A percentile compares a stretch with the other conserved stretches of the same genome.
Evolutionary conservation across 2,113 vertebrate genomes (phyloP).

Genomic region (Rousettus leschenaultii): DNA sequence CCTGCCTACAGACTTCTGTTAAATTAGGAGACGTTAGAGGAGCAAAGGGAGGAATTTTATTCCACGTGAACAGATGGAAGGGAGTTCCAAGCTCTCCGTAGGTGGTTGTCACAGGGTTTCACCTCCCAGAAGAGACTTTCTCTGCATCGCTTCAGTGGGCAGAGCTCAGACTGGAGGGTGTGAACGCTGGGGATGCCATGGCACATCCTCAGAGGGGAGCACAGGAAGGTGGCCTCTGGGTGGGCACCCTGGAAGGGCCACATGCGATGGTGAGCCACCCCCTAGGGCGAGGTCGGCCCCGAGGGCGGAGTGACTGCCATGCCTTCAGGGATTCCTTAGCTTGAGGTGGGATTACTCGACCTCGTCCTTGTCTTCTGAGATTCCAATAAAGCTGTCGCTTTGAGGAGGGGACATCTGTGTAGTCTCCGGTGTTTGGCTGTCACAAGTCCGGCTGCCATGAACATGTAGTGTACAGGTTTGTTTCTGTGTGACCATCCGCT

Average conservation of each 20-base stretch:
- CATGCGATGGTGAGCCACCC: rapidly evolving
- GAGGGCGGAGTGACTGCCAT: rapidly evolving
- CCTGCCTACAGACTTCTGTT: background rate
- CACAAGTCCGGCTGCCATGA: background rate
- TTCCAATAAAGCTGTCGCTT: background rate
- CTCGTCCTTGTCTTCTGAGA: background rate
- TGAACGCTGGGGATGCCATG: rapidly evolving
- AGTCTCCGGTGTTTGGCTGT: background rate
- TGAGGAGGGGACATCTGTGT: background rate
- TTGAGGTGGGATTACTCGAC: background rate
- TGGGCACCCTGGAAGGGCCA: background rate
- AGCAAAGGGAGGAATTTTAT: background rate
- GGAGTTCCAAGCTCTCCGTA: background rate
- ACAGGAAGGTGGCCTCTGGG: background rate
- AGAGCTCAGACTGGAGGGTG: background rate
- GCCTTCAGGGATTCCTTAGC: background rate
- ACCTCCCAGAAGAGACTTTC: background rate
- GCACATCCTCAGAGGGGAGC: background rate
- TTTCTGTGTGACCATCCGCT: background rate
- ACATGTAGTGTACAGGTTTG: rapidly evolving
- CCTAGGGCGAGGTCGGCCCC: rapidly evolving
- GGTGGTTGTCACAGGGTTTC: rapidly evolving
- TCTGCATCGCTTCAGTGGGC: background rate
- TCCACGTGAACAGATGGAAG: background rate
- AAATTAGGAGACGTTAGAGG: background rate